Conservation (phyloP, 2,888 invertebrate species). For the Lycaena phlaeas region DNA sequence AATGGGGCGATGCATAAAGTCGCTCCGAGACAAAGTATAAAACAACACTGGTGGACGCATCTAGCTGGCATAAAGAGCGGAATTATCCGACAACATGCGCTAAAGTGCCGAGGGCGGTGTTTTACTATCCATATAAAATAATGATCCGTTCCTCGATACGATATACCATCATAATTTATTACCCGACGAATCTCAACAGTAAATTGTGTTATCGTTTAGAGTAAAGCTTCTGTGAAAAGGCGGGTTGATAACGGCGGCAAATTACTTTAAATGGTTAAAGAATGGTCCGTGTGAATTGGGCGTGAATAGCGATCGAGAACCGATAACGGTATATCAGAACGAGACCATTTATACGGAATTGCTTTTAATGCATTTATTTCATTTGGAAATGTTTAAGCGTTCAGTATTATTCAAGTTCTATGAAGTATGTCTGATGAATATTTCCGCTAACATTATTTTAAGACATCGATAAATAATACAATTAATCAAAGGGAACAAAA, state of each 20-base stretch:
- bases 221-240: conserved; percentile 12
- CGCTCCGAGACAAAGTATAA: conserved; percentile 64
- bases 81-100: conserved; percentile 57
- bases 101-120: conserved; percentile 47
- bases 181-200: conserved; percentile 16
- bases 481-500: too few relatives aligned
- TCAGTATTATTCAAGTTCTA: too few relatives aligned
- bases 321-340: conserved; percentile 27
- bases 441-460: too few relatives aligned
- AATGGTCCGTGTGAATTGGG: conserved; percentile 25
- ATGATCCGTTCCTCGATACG: conserved; percentile 48
- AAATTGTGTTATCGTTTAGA: conserved; percentile 10
- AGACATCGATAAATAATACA: too few relatives aligned
- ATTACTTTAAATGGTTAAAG: conserved; percentile 42
- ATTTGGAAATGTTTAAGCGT: conserved; percentile 2
- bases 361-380: conserved; percentile 3
- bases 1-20: conserved; percentile 68
- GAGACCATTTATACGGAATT: neutral
- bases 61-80: conserved; percentile 55
- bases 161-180: conserved; percentile 36
- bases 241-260: conserved; percentile 24
- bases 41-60: conserved; percentile 70
- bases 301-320: conserved; percentile 45
- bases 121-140: conserved; percentile 56
- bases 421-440: too few relatives aligned